These are phyloP conservation scores for Tetranychus piercei DNA, from an alignment of 2,888 invertebrate genomes.

Conservation along the genomic window DNA sequence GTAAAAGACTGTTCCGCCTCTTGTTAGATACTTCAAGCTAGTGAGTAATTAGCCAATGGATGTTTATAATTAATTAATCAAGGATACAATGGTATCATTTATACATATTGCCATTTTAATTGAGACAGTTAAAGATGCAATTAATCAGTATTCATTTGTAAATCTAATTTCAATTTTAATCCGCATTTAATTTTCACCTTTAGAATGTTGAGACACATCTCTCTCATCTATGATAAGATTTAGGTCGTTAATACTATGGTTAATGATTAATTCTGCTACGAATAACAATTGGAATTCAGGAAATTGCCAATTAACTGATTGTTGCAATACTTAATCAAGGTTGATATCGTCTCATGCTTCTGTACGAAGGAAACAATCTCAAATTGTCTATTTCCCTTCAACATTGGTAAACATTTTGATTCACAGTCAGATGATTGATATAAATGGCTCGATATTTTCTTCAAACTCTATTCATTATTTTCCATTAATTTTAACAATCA, in stretches of 20 bases:
- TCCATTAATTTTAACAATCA: too few relatives aligned
- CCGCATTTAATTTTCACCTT: neutral
- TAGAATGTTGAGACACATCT: neutral
- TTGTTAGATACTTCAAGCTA: too few relatives aligned
- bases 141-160: too few relatives aligned
- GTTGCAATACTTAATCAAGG: constrained; percentile 6
- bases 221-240: neutral
- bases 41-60: too few relatives aligned
- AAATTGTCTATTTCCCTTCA: neutral
- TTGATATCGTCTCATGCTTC: constrained; percentile 6
- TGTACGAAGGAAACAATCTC: neutral
- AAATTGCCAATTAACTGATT: constrained; percentile 8
- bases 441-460: too few relatives aligned
- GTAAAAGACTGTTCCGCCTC: too few relatives aligned
- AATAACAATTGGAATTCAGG: neutral
- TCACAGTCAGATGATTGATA: neutral
- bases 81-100: too few relatives aligned
- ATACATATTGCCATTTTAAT: too few relatives aligned
- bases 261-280: neutral
- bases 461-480: too few relatives aligned
- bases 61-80: too few relatives aligned
- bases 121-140: too few relatives aligned
- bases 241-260: neutral
- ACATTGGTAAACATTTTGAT: neutral
- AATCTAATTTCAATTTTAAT: neutral